phyloP scores from a whole-genome alignment of 2,888 invertebrate genomes.

The Parnassius mnemosyne region DNA sequence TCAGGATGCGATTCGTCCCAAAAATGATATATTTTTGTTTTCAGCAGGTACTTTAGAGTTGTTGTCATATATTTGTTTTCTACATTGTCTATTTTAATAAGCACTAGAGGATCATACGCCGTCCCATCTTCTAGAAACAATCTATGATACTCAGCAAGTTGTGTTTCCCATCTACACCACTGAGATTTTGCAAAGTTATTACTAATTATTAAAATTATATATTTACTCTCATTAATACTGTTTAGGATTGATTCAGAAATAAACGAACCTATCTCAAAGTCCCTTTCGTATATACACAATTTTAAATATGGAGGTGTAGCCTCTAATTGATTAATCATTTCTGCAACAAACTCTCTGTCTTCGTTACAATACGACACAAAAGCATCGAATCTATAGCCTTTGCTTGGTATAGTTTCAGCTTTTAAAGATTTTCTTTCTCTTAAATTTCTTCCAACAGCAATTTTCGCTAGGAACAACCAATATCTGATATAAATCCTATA shows the following conservation, averaged over 20 bases:
- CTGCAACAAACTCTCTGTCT: conserved; percentile 81
- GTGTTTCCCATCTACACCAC: conserved; percentile 87
- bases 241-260: conserved; percentile 84
- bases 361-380: conserved; percentile 82
- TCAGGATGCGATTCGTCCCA: conserved; percentile 77
- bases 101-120: conserved; percentile 79
- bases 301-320: conserved; percentile 79
- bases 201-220: conserved; percentile 84
- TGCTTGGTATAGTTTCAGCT: conserved; percentile 37
- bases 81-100: conserved; percentile 82
- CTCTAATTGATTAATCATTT: conserved; percentile 82
- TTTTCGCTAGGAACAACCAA: conserved; percentile 78
- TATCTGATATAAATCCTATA: conserved; percentile 76
- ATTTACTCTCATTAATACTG: conserved; percentile 83
- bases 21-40: conserved; percentile 82
- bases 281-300: conserved; percentile 85
- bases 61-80: conserved; percentile 77
- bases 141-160: conserved; percentile 83
- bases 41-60: conserved; percentile 81
- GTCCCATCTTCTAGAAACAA: conserved; percentile 81
- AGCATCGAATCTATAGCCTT: conserved; percentile 77
- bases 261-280: conserved; percentile 83
- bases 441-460: conserved; percentile 70
- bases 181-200: conserved; percentile 85
- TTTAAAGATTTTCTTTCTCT: conserved; percentile 45